Percentiles rank a stretch among this genome's conserved stretches.
These are phyloP conservation scores for Plagodis pulveraria DNA, from an alignment of 2,888 invertebrate species.

Conservation along the genomic window DNA sequence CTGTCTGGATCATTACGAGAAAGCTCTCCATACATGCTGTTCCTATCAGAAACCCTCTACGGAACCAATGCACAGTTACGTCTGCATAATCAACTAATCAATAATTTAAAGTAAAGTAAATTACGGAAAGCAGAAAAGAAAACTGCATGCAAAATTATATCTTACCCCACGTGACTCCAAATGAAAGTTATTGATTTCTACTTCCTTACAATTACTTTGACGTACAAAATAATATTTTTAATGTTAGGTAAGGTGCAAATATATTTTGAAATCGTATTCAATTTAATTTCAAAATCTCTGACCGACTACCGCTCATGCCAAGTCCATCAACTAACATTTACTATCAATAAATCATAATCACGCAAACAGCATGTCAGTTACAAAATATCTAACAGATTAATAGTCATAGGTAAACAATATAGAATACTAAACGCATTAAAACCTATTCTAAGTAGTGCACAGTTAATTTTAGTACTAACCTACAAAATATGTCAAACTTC, in stretches of 20 bases:
- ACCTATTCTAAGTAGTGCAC: constrained; percentile 5
- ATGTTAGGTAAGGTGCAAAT: neutral
- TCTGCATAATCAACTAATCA: too few species aligned
- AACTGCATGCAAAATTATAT: constrained; percentile 2
- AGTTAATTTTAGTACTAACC: constrained; percentile 21
- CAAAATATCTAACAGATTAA: constrained; percentile 17
- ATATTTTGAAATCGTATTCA: constrained; percentile 7
- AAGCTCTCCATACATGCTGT: too few species aligned
- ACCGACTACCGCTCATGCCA: constrained; percentile 13
- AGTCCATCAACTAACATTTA: constrained; percentile 20
- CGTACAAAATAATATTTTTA: neutral
- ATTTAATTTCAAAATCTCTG: constrained; percentile 5
- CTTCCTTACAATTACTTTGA: neutral
- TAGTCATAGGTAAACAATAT: constrained; percentile 22
- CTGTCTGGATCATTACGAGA: too few species aligned
- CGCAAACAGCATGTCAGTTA: constrained; percentile 16
- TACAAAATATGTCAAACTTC: constrained; percentile 21
- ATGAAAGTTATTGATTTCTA: constrained; percentile 12
- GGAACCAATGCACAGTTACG: too few species aligned
- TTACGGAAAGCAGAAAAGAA: constrained; percentile 1
- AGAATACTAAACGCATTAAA: constrained; percentile 13
- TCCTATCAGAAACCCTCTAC: too few species aligned
- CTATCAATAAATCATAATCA: constrained; percentile 24
- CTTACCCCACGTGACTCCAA: neutral
- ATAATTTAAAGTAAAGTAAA: too few species aligned